Conservation (phyloP, 2,113 vertebrate species). For the Gymnogyps californianus region DNA sequence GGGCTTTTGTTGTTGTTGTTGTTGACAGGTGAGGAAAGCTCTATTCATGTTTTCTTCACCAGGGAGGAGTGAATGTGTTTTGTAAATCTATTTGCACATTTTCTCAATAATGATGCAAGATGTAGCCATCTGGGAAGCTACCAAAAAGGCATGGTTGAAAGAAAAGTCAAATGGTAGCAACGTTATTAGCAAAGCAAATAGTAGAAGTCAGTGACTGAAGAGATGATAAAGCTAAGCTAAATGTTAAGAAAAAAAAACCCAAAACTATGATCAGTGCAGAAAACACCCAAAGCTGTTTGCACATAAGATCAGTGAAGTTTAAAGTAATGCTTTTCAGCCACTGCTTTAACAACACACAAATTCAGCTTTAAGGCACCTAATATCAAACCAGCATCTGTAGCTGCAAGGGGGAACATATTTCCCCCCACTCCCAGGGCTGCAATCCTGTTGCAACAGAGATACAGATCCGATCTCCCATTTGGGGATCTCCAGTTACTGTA, state of each 20-base stretch:
- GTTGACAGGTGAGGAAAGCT: background rate
- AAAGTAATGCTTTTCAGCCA: background rate
- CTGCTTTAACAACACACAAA: background rate
- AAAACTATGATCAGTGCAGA: background rate
- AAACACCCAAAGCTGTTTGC: background rate
- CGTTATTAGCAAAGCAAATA: background rate
- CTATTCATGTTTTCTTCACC: background rate
- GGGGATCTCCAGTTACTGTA: background rate
- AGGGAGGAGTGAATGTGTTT: background rate
- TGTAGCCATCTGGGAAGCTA: background rate
- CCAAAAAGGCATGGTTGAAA: background rate
- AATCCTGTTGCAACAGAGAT: background rate
- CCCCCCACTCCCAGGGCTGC: rapidly evolving
- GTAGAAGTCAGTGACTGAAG: background rate
- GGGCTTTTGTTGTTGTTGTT: background rate
- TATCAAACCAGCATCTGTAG: background rate
- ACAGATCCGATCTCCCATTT: background rate
- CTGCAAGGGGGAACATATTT: background rate
- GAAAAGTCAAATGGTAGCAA: background rate
- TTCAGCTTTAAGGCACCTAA: background rate
- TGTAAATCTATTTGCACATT: background rate
- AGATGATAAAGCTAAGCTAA: background rate
- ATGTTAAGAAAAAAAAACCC: background rate
- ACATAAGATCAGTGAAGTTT: background rate
- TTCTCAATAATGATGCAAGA: background rate